These are phyloP conservation scores for Pandemis corylana DNA, from an alignment of 2,888 invertebrate species.

Conservation along the genomic window DNA sequence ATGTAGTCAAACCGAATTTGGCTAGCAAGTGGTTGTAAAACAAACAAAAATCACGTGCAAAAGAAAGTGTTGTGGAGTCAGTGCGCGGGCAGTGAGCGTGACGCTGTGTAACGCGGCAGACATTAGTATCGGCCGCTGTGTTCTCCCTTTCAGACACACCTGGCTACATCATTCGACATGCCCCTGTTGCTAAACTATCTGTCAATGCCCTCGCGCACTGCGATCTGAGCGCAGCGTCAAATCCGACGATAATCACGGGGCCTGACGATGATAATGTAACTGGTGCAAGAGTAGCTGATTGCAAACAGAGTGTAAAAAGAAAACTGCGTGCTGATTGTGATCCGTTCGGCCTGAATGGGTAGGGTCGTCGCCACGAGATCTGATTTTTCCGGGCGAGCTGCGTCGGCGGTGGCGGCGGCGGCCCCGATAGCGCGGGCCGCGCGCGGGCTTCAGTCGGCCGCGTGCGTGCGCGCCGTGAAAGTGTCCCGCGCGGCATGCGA, in stretches of 20 bases:
- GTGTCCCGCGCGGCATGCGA: conserved; percentile 77
- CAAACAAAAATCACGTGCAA: conserved; percentile 72
- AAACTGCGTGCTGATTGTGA: conserved; percentile 69
- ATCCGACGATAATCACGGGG: conserved; percentile 21
- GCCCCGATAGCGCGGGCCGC: conserved; percentile 65
- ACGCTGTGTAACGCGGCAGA: conserved; percentile 67
- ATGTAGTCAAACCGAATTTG: conserved; percentile 30
- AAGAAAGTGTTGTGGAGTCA: conserved; percentile 76
- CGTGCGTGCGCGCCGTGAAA: conserved; percentile 82
- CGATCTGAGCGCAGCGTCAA: conserved; percentile 13
- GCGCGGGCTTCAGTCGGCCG: conserved; percentile 74
- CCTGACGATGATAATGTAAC: conserved; percentile 41
- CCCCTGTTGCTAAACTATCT: conserved; percentile 60
- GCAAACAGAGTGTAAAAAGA: conserved; percentile 80
- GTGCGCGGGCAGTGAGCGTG: conserved; percentile 68
- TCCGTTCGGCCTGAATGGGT: conserved; percentile 80
- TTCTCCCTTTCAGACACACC: conserved; percentile 75
- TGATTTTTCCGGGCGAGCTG: conserved; percentile 76
- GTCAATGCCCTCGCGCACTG: conserved; percentile 54
- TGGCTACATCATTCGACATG: conserved; percentile 67
- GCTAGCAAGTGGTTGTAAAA: conserved; percentile 48
- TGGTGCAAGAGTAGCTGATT: conserved; percentile 57
- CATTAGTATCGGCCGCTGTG: conserved; percentile 65
- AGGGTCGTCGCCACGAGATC: conserved; percentile 80
- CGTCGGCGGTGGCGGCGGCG: conserved; percentile 61